Evolutionary conservation across 2,797 vertebrate genomes (phyloP), one percentile per base, ranked within the genome.

Genomic region (Ctenopoma multispine): DNA sequence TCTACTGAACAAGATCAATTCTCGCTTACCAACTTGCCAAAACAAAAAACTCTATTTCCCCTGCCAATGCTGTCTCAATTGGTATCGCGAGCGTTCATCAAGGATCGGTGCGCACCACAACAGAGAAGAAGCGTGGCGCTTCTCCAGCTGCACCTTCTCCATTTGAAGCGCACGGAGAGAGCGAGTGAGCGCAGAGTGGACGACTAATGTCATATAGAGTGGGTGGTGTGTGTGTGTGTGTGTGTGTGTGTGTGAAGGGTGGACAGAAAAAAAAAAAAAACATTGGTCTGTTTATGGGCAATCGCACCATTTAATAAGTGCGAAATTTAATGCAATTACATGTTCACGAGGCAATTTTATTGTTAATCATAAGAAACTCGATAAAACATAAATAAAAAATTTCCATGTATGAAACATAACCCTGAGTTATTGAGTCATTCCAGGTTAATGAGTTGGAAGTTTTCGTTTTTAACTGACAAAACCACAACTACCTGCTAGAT

Each of bases 61-160:
- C 54, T n/a, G 27, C 5, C 1, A 59, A 27, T 46, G 7, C 38
- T 54, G 48, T 61, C 75, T 53, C 27, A 65, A 20, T 69, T 55
- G 41, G 66, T 67, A 57, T 56, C 51, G 18, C 18, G 12, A 29
- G 18, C 44, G 17, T 55, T 23, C 21, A 41, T 69, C 27, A 49
- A 41, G 41, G 66, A 36, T 60, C 56, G n/a, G 48, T 55, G 78
- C 64, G 82, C 76, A 21, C 61, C 14, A 24, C 43, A 50, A 71
- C 56, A 63, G 51, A 53, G 69, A 48, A 71, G 23, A 60, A 72
- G 63, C 57, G 64, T 17, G 46, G 67, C 56, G 72, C 67, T n/a
- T n/a, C n/a, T 13, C 61, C 57, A 72, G n/a, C 64, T 72, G 85
- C 77, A 75, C 64, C 58, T 72, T 36, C 55, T 69, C 72, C 60